Evolutionary conservation across 2,113 vertebrate genomes (phyloP), one percentile per base, ranked within the genome.

Genomic region (Colistium nudipinnis): DNA sequence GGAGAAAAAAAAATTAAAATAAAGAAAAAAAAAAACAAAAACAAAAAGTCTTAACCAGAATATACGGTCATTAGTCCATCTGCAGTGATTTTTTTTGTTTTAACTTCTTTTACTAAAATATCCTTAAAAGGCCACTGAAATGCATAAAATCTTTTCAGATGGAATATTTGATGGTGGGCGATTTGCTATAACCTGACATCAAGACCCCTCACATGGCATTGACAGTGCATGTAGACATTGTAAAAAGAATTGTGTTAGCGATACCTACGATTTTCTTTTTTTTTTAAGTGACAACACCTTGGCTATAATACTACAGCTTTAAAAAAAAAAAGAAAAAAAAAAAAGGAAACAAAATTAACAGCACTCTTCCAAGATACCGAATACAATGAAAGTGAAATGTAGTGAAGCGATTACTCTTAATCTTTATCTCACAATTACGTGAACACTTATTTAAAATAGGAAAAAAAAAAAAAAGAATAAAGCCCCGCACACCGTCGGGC

Each of bases 61-160:
- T 60, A 86, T 86, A 88, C 70, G 80, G 81, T 61, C 76, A 57
- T 87, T 76, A 82, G 81, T 88, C 88, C 87, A 88, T 82, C 88
- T 74, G 84, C 87, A 90, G 86, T 59, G 76, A 88, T 80, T 82
- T 89, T 74, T 78, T 68, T 59, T 61, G 56, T 66, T 56, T 71
- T 33, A 17, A 66, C 54, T 75, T 57, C 62, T 88, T 69, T 72
- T 43, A 80, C 84, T 90, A 91, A 91, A 93, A 92, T 84, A 88
- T 90, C 86, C 74, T 88, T 91, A 93, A 90, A 98, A 98, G 95
- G 96, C 96, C 97, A 98, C 96, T 96, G 95, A 97, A 98, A 98
- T 97, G 94, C 95, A 95, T 93, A 94, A 98, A 95, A 95, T 92
- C 94, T 80, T 74, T 84, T 84, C 64, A 59, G 70, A 86, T 89